Evolutionary conservation across 2,888 invertebrate genomes (phyloP).

Genomic region (Hetaerina titia): DNA sequence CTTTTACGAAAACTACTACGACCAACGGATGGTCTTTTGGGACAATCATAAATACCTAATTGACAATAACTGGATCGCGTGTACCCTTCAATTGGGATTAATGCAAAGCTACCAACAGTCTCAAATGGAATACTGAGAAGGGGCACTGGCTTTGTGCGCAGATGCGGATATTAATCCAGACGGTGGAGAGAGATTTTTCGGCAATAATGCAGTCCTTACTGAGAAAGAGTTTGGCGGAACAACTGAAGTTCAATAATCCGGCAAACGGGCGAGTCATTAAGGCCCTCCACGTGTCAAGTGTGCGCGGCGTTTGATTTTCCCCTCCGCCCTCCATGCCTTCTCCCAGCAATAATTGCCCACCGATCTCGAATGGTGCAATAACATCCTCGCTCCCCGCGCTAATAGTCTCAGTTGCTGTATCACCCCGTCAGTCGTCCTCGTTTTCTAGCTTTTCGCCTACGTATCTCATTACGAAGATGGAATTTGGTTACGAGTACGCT

Average conservation of each 20-base stretch:
- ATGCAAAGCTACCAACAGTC: not conserved
- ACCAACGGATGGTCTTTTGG: too few species aligned
- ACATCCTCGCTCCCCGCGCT: too few species aligned
- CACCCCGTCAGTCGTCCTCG: too few species aligned
- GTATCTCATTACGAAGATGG: too few species aligned
- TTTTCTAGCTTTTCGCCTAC: too few species aligned
- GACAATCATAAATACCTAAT: not conserved
- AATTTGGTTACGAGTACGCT: too few species aligned
- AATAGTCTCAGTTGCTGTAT: too few species aligned
- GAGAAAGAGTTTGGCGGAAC: not conserved
- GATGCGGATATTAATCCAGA: not conserved
- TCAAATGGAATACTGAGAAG: not conserved
- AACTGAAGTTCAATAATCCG: constrained; percentile 7
- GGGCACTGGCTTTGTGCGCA: not conserved
- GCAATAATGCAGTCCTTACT: not conserved
- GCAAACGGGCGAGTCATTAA: not conserved
- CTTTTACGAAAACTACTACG: too few species aligned
- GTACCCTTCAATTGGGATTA: not conserved
- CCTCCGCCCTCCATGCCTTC: not conserved
- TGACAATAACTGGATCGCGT: not conserved
- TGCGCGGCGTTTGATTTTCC: not conserved
- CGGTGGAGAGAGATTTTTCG: not conserved
- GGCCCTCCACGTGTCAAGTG: not conserved
- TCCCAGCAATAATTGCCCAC: not conserved
- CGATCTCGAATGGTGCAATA: too few species aligned